These are phyloP conservation scores for Hetaerina titia DNA, from an alignment of 2,888 invertebrate genomes.

Conservation along the genomic window DNA sequence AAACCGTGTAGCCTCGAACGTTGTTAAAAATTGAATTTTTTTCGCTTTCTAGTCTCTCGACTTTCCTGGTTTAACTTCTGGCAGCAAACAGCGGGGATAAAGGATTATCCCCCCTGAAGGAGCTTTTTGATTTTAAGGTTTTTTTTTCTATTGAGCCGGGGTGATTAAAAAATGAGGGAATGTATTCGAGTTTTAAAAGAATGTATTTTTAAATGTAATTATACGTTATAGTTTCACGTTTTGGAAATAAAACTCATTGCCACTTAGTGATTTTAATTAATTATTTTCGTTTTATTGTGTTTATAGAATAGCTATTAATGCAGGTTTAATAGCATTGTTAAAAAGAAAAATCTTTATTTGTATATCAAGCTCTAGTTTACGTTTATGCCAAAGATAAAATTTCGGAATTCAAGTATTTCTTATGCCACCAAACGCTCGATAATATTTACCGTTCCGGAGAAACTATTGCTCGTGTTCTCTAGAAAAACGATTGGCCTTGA, in stretches of 20 bases:
- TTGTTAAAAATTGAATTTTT: neutral
- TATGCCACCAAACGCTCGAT: no score
- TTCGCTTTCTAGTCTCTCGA: neutral
- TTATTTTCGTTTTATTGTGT: no score
- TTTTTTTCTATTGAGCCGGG: neutral
- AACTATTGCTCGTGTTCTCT: no score
- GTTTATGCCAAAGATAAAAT: no score
- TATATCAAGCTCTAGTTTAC: no score
- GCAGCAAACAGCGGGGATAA: neutral
- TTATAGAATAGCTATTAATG: no score
- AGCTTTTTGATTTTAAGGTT: neutral
- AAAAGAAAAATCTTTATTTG: no score
- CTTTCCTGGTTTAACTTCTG: neutral
- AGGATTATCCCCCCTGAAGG: neutral
- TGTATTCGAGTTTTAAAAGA: neutral
- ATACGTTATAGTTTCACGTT: neutral
- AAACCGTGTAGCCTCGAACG: neutral
- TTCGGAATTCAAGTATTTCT: no score
- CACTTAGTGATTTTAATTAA: no score
- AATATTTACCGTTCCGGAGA: no score
- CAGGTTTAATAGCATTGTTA: no score
- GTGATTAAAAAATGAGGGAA: neutral
- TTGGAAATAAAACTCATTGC: neutral
- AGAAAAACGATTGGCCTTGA: no score
- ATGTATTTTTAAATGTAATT: neutral